Base-by-base conservation (phyloP, 1,140 invertebrate species). In the Drosophila aff. region DNA sequence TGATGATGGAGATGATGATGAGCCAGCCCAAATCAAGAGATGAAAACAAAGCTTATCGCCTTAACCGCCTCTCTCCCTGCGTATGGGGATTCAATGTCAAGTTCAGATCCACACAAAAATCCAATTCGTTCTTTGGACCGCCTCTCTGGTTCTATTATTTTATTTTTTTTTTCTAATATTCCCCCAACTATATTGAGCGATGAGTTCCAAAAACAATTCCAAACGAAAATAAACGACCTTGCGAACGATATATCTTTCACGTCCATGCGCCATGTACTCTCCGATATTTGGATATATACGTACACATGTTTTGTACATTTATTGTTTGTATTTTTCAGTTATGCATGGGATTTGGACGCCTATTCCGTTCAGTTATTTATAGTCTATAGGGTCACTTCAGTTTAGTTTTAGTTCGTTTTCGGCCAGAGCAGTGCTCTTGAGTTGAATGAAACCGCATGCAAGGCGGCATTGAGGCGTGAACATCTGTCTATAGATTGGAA, bases 181-280 rank as follows among this genome's bases (percentile, higher is more conserved):
- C 28, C 5, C 33, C 0, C 36, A 10, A 36, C n/a, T 43, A 33
- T 52, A 21, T 46, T 11, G 28, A 52, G 57, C 53, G 53, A 57
- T 49, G 59, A 26, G 28, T 63, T 62, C 53, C 46, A 62, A 75
- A 72, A 73, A 62, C 71, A 43, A 36, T 50, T 62, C 50, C 66
- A 59, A 50, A 41, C 81, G 53, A 75, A 89, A 89, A 89, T 89
- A 89, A 89, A 89, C 84, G 85, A 81, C 84, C 84, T 89, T 89
- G 84, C 55, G 16, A 67, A 79, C 55, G 28, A 68, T 62, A 82
- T 61, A 44, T 67, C 40, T 60, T 64, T 26, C 40, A 44, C 65
- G 50, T 71, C 65, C 69, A 72, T 69, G 49, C 64, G 60, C 41
- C 47, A 43, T 73, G 64, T 77, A 73, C 75, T 64, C 38, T 67